Evolutionary conservation across 2,113 vertebrate species (phyloP).

Genomic region (Rissa tridactyla): DNA sequence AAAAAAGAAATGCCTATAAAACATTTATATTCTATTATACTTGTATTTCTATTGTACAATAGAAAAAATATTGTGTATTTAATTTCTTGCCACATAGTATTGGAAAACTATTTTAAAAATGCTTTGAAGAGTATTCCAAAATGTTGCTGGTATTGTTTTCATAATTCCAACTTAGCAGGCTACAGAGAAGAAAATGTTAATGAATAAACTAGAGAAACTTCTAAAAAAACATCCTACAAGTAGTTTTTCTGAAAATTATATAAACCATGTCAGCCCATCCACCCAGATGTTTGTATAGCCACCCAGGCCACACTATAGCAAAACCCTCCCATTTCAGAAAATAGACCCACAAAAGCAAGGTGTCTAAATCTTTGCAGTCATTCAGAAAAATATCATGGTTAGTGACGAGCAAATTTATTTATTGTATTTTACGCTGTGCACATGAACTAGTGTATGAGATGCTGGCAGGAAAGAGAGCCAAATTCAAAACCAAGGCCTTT

Average conservation of each 20-base stretch:
- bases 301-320: neutral
- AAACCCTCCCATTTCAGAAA: neutral
- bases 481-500: neutral
- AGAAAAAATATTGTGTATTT: conserved; percentile 28
- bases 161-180: conserved; percentile 8
- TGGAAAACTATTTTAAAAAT: conserved; percentile 56
- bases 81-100: conserved; percentile 37
- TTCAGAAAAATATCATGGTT: neutral
- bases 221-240: neutral
- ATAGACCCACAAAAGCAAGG: neutral
- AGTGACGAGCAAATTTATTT: neutral
- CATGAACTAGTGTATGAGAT: neutral
- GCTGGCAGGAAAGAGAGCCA: neutral
- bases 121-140: conserved; percentile 44
- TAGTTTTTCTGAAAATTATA: neutral
- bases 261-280: neutral
- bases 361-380: neutral
- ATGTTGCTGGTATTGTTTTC: conserved; percentile 48
- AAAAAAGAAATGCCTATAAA: neutral
- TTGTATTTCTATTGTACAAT: conserved; percentile 8
- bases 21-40: neutral
- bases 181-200: conserved; percentile 47
- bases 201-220: neutral
- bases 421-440: neutral
- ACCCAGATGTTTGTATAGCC: neutral